Evolutionary conservation across 2,888 invertebrate genomes (phyloP).

Genomic region (Anorthoa munda): DNA sequence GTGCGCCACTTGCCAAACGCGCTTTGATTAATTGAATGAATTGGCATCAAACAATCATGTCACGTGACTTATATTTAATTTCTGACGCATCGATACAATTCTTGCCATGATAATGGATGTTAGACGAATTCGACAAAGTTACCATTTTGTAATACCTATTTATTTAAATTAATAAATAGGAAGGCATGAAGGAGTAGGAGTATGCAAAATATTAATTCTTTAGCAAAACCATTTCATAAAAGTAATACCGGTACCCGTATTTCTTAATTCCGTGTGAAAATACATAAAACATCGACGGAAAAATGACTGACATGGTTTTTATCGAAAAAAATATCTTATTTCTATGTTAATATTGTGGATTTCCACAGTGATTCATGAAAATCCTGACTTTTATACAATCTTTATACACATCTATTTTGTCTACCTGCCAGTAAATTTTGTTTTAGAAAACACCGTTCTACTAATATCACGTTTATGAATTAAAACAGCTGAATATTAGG

Average conservation of each 20-base stretch:
- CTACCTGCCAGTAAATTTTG: background rate
- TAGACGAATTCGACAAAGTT: too few species aligned
- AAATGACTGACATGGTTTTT: background rate
- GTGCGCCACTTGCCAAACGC: too few species aligned
- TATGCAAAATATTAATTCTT: too few species aligned
- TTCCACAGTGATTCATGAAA: background rate
- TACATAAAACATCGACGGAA: background rate
- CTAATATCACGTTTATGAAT: background rate
- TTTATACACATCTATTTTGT: background rate
- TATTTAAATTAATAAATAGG: background rate
- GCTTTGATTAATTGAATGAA: too few species aligned
- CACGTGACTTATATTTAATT: too few species aligned
- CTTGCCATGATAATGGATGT: too few species aligned
- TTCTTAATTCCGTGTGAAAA: background rate
- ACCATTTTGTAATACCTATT: too few species aligned
- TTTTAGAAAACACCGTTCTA: background rate
- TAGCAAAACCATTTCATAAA: slow-evolving; percentile 1
- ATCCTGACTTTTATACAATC: background rate
- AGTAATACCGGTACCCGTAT: background rate
- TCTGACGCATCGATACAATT: too few species aligned
- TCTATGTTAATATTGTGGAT: too few species aligned
- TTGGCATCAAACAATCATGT: too few species aligned
- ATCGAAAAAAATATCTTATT: background rate
- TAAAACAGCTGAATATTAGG: background rate
- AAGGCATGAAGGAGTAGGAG: background rate